Evolutionary conservation across 2,888 invertebrate species (phyloP).

Genomic region (Mythimna ferrago): DNA sequence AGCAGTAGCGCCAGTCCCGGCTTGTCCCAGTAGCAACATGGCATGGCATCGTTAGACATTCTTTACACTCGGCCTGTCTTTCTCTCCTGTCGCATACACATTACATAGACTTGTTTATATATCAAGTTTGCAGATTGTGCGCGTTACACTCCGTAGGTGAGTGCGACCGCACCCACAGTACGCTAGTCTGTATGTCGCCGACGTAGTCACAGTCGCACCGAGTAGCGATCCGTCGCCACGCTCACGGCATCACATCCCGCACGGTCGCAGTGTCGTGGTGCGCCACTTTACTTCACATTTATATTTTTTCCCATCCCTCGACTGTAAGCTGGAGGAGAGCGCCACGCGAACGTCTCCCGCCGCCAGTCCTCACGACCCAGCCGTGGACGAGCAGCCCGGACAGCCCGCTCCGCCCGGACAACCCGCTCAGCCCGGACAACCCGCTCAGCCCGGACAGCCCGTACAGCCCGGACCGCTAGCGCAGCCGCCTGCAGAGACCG

Average conservation of each 20-base stretch:
- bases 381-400: conserved; percentile 63
- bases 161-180: conserved; percentile 41
- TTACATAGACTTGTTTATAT: conserved; percentile 50
- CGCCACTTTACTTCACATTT: conserved; percentile 76
- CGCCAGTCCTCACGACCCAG: conserved; percentile 65
- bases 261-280: conserved; percentile 56
- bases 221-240: conserved; percentile 41
- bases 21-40: conserved; percentile 81
- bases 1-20: conserved; percentile 80
- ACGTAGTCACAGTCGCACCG: conserved; percentile 45
- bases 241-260: conserved; percentile 54
- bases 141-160: conserved; percentile 37
- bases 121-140: conserved; percentile 62
- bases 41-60: conserved; percentile 86
- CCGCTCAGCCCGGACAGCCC: conserved; percentile 60
- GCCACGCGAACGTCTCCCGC: conserved; percentile 54
- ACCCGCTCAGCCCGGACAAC: conserved; percentile 59
- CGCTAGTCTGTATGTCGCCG: conserved; percentile 57
- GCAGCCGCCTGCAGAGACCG: conserved; percentile 54
- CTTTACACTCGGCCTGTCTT: conserved; percentile 79
- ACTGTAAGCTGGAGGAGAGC: conserved; percentile 82
- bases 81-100: conserved; percentile 69
- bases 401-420: conserved; percentile 41
- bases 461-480: conserved; percentile 19
- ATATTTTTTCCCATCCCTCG: conserved; percentile 80